Evolutionary conservation across 1,140 invertebrate species (phyloP), one percentile per base, ranked within the genome.

Genomic region (Drosophila lowei): DNA sequence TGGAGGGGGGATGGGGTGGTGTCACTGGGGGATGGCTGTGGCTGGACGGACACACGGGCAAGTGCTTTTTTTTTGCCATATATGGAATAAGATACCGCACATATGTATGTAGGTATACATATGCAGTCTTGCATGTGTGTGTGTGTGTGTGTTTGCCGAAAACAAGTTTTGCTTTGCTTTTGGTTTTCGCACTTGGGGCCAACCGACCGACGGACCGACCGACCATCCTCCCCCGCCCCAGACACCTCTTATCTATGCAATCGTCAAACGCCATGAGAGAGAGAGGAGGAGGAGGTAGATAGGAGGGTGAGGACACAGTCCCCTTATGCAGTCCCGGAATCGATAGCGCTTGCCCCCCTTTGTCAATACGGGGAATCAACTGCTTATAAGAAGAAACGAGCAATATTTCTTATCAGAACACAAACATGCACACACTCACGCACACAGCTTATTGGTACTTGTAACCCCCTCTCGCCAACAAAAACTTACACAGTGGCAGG

Each of bases 171-270:
- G 21, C 21, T 54, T 49, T 41, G 44, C n/a, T 66, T 56, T 64
- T 49, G 38, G 47, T 34, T 65, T 59, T 57, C 54, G 54, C 60
- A 65, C 34, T 56, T 49, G 58, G 64, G 49, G 73, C 21, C 56
- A 30, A 43, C 1, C 47, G 25, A 38, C 11, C 34, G 30, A 34
- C 30, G 9, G 30, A 43, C 1, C 48, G 25, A 38, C 11, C 34
- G 30, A 34, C 30, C 9, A 9, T 3, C 30, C 30, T 9, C 30
- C 9, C 30, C 9, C 30, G 34, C 34, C 34, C 34, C 34, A 38
- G 18, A 56, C 23, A 23, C 42, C 23, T 46, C 62, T 86, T 85
- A 85, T 85, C 80, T 85, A 77, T 86, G 80, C 77, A 86, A 85
- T 85, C 79, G 38, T 56, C 77, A 63, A 43, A 68, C 43, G 25